Evolutionary conservation across 2,113 vertebrate species (phyloP), one percentile per base, ranked within the genome.

Genomic region (Holacanthus passer): DNA sequence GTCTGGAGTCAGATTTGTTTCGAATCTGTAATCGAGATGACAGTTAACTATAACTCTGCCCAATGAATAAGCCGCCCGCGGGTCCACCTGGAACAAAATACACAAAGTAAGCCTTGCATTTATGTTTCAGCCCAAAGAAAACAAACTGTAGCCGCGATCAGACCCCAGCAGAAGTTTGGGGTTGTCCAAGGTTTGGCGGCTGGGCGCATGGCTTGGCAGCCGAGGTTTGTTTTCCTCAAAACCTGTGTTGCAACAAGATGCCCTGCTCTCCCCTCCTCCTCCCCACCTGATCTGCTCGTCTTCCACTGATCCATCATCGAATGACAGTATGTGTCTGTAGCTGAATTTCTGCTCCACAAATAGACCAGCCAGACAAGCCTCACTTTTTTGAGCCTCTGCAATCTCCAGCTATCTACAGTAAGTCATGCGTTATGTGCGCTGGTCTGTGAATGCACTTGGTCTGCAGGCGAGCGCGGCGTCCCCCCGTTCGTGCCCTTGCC

Each of bases 321-420:
- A 68, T 93, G 91, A 93, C 93, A 93, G 92, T 84, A 41, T 87
- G 89, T 90, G 90, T 91, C 92, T 37, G 29, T 64, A 87, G 89
- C 88, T 94, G 92, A 84, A 94, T 90, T 95, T 95, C 90, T 94
- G 88, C 89, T 90, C 95, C 87, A 89, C 88, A 96, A 97, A 97
- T 96, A 96, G 94, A 88, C 76, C 79, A 32, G 89, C 88, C 76
- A 86, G 88, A 86, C 88, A 67, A 81, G 87, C 87, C 84, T 73
- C 88, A 88, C 91, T 94, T 79, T 85, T 87, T 76, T 85, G 87
- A 92, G 88, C 85, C 82, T 82, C 79, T 66, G 59, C 73, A 50
- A 17, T 86, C 92, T 92, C 90, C 92, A 81, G 31, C 95, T 94
- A 95, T 96, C 94, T 91, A 67, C 90, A 87, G 85, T 81, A 87